Conservation (phyloP, 2,888 invertebrate species). For the Automeris io region DNA sequence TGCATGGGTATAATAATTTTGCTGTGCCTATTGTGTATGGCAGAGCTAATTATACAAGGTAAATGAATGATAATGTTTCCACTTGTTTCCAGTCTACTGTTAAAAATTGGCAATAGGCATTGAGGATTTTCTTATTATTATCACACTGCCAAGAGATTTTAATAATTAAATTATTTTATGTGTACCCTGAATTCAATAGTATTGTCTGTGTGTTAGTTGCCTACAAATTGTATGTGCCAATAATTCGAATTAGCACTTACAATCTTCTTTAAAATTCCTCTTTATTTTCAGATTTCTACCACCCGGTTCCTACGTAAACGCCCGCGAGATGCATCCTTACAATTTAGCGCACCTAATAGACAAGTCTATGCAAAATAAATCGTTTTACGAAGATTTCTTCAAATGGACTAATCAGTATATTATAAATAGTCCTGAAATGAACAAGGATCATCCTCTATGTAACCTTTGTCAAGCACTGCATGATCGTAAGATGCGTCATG, state of each 20-base stretch:
- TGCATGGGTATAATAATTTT: constrained; percentile 70
- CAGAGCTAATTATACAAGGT: constrained; percentile 77
- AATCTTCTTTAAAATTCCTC: neutral
- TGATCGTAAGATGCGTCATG: constrained; percentile 11
- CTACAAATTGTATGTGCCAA: too few species aligned
- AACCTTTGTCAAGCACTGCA: constrained; percentile 37
- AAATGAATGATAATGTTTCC: constrained; percentile 7
- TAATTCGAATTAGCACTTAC: neutral
- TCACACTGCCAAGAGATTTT: too few species aligned
- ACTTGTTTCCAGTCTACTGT: too few species aligned
- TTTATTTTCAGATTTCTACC: constrained; percentile 39
- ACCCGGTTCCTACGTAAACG: constrained; percentile 46
- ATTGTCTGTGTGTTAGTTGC: too few species aligned
- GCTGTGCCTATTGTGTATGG: constrained; percentile 83
- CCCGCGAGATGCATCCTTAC: constrained; percentile 36
- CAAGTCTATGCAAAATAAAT: constrained; percentile 23
- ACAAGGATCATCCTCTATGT: constrained; percentile 33
- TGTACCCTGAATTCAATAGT: too few species aligned
- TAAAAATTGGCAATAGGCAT: too few species aligned
- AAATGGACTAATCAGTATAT: constrained; percentile 48
- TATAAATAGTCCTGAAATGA: constrained; percentile 16
- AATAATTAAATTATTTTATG: too few species aligned
- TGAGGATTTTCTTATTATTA: too few species aligned
- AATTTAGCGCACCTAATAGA: constrained; percentile 39
- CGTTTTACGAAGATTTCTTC: constrained; percentile 36